phyloP scores from a whole-genome alignment of 2,888 invertebrate species.

The Spodoptera picta region DNA sequence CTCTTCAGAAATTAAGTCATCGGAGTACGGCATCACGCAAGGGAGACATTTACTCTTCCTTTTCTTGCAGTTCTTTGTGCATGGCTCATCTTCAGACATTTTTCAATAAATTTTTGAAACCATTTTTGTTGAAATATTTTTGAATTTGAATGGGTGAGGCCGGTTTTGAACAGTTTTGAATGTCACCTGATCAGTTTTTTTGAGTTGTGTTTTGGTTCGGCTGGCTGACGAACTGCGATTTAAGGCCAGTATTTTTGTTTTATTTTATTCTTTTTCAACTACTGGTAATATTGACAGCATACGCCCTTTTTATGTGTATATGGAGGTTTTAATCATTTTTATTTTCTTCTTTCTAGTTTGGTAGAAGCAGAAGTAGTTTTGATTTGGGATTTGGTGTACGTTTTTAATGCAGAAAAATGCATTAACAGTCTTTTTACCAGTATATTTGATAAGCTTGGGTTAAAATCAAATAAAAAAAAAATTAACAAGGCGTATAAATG shows the following conservation, averaged over 20 bases:
- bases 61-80: slow-evolving; percentile 54
- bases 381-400: too few species aligned
- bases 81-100: slow-evolving; percentile 57
- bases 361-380: too few species aligned
- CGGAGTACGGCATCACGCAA: slow-evolving; percentile 46
- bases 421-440: too few species aligned
- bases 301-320: too few species aligned
- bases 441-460: too few species aligned
- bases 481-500: too few species aligned
- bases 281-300: too few species aligned
- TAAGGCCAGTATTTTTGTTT: slow-evolving; percentile 5
- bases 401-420: too few species aligned
- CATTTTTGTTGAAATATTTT: neutral
- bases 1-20: slow-evolving; percentile 22
- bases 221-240: neutral
- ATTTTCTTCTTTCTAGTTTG: too few species aligned
- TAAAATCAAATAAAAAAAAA: too few species aligned
- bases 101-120: slow-evolving; percentile 14
- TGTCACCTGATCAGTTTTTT: neutral
- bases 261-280: neutral
- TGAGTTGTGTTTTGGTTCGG: slow-evolving; percentile 1
- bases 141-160: neutral
- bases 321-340: too few species aligned
- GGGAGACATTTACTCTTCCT: slow-evolving; percentile 58
- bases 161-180: slow-evolving; percentile 4